Conservation (phyloP, 2,113 vertebrate species). For the Muntiacus reevesi region DNA sequence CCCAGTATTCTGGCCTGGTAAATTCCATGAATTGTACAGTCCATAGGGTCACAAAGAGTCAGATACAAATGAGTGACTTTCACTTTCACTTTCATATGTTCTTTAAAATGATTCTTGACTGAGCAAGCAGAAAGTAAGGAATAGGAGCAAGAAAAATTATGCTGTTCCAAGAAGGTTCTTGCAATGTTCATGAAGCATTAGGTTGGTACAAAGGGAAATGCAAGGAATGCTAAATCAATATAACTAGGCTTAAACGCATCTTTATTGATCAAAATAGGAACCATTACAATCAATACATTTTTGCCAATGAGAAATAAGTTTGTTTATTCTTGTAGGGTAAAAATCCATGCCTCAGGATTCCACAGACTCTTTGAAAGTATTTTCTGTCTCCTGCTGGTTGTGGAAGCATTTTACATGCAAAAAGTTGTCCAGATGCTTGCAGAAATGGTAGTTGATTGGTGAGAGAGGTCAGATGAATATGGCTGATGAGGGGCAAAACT, state of each 20-base stretch:
- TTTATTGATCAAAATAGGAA: background rate
- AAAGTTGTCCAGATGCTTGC: background rate
- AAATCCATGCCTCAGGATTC: background rate
- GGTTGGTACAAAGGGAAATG: background rate
- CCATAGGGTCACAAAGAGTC: background rate
- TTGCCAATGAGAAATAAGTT: background rate
- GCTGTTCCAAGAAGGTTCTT: background rate
- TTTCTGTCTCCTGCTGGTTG: background rate
- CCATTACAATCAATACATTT: background rate
- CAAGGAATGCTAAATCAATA: background rate
- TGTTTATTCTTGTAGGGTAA: background rate
- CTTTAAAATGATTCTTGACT: background rate
- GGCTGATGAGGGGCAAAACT: background rate
- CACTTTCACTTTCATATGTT: background rate
- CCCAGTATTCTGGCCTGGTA: background rate
- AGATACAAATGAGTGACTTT: background rate
- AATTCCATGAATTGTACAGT: background rate
- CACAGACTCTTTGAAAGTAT: background rate
- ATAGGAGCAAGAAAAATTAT: background rate
- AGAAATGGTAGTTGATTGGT: background rate
- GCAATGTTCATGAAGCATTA: background rate
- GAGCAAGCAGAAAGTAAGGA: background rate
- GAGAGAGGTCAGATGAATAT: background rate
- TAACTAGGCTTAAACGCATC: background rate
- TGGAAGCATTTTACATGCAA: background rate